Conservation (phyloP, 2,797 vertebrate genomes). For the Rhinatrema bivittatum region DNA sequence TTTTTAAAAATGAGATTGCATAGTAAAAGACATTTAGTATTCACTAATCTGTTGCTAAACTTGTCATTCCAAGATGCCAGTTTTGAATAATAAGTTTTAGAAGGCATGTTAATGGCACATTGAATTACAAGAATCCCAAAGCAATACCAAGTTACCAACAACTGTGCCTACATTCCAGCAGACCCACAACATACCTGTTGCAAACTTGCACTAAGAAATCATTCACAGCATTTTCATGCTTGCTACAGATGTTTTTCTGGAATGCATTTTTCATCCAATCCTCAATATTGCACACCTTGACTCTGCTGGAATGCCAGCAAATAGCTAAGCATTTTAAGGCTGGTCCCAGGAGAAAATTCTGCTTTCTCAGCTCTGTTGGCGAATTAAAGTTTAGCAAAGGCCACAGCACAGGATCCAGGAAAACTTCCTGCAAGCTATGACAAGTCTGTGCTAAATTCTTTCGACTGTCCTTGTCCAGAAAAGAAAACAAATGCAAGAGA, state of each 20-base stretch:
- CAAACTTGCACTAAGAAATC: slow-evolving; percentile 74
- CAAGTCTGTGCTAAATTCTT: slow-evolving; percentile 75
- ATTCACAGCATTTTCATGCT: slow-evolving; percentile 70
- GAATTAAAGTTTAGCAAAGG: slow-evolving; percentile 71
- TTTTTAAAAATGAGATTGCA: too few relatives aligned
- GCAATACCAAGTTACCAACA: too few relatives aligned
- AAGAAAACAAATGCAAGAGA: slow-evolving; percentile 86
- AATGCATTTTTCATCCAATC: slow-evolving; percentile 84
- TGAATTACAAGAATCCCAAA: too few relatives aligned
- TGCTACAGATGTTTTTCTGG: slow-evolving; percentile 83
- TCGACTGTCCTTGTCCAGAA: slow-evolving; percentile 83
- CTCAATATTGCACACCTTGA: slow-evolving; percentile 89
- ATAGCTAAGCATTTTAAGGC: slow-evolving; percentile 72
- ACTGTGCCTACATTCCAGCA: too few relatives aligned
- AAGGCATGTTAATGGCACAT: too few relatives aligned
- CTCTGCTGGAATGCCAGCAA: slow-evolving; percentile 85
- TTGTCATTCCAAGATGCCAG: too few relatives aligned
- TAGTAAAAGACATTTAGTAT: too few relatives aligned
- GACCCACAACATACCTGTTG: slow-evolving; percentile 47
- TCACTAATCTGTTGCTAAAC: too few relatives aligned
- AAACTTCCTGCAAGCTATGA: slow-evolving; percentile 57
- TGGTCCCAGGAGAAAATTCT: slow-evolving; percentile 79
- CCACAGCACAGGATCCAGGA: slow-evolving; percentile 81
- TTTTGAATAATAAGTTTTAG: too few relatives aligned
- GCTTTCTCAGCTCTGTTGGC: slow-evolving; percentile 67